Evolutionary conservation across 2,113 vertebrate species (phyloP).

Genomic region (Pelmatolapia mariae): DNA sequence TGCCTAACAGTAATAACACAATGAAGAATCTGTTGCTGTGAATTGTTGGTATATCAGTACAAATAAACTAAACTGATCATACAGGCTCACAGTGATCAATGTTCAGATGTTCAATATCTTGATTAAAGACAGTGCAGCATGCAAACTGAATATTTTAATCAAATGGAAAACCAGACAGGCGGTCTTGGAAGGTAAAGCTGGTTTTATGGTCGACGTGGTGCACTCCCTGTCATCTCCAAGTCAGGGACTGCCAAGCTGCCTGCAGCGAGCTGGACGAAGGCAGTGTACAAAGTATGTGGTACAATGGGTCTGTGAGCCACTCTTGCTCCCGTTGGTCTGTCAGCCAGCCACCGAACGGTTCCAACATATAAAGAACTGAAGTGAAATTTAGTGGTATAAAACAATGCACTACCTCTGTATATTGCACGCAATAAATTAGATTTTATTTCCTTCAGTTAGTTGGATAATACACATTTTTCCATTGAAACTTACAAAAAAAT

Average conservation of each 20-base stretch:
- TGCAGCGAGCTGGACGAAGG: background rate
- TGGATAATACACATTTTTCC: background rate
- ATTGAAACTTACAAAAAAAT: background rate
- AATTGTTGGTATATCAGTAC: background rate
- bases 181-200: background rate
- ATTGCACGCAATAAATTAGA: background rate
- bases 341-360: background rate
- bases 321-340: background rate
- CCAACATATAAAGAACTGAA: background rate
- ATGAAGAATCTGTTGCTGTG: background rate
- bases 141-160: background rate
- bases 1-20: background rate
- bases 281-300: accelerated
- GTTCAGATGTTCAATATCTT: background rate
- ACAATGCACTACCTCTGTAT: background rate
- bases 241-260: background rate
- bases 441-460: background rate
- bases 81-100: background rate
- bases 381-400: background rate
- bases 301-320: background rate
- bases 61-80: background rate
- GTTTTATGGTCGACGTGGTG: background rate
- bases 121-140: background rate
- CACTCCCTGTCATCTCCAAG: accelerated
- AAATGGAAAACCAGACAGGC: accelerated